These are phyloP conservation scores for Tinamus major DNA, from an alignment of 2,797 vertebrate species.

Conservation along the genomic window DNA sequence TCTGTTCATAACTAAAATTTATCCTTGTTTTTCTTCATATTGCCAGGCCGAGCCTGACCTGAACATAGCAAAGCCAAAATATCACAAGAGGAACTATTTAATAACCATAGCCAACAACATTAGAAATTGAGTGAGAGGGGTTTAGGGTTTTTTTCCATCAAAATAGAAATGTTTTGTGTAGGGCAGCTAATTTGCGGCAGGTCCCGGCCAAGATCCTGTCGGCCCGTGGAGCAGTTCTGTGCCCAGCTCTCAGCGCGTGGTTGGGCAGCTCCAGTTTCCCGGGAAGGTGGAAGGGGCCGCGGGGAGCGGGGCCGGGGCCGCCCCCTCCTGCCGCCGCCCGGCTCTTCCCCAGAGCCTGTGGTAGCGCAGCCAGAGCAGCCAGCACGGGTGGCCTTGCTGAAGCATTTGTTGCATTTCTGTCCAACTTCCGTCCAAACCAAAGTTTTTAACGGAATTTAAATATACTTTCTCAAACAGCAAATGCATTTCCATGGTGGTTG, in stretches of 20 bases:
- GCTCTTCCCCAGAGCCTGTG: neutral
- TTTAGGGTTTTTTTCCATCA: neutral
- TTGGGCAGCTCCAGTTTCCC: neutral
- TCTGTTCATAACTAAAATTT: neutral
- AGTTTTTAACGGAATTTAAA: neutral
- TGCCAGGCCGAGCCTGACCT: neutral
- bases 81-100: neutral
- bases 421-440: neutral
- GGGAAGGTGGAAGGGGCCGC: neutral
- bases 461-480: neutral
- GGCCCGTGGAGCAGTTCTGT: neutral
- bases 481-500: neutral
- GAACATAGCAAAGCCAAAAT: neutral
- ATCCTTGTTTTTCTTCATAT: neutral
- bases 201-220: neutral
- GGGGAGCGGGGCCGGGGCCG: neutral
- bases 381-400: neutral
- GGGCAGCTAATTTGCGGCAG: neutral
- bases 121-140: accelerated
- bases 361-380: neutral
- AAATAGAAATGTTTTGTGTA: neutral
- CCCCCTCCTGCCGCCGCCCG: neutral
- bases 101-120: neutral
- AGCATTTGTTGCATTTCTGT: neutral
- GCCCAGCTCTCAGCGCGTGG: neutral